Conservation (phyloP, 1,140 invertebrate genomes). For the Araneus ventricosus region DNA sequence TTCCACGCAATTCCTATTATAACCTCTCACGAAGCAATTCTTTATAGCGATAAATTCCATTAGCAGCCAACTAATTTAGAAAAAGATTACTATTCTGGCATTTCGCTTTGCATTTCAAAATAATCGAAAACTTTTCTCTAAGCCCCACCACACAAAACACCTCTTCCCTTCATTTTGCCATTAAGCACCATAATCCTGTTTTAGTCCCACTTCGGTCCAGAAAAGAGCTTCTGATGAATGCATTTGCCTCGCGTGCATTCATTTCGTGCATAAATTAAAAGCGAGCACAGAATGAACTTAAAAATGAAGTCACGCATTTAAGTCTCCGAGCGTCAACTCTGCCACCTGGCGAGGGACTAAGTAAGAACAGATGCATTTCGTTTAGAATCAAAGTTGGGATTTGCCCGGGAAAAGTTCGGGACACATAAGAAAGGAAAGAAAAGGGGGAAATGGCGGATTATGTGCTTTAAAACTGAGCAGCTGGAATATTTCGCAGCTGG, state of each 20-base stretch:
- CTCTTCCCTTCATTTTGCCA: neutral
- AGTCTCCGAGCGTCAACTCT: too few relatives aligned
- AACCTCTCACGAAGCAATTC: too few relatives aligned
- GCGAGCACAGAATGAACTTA: too few relatives aligned
- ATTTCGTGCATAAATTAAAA: constrained; percentile 12
- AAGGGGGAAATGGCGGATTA: too few relatives aligned
- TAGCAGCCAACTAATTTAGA: too few relatives aligned
- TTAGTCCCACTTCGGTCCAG: neutral
- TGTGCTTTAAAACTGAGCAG: too few relatives aligned
- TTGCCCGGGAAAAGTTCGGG: neutral
- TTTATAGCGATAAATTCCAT: too few relatives aligned
- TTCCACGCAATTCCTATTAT: too few relatives aligned
- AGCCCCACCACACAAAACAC: neutral
- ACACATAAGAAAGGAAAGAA: neutral
- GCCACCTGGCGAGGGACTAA: too few relatives aligned
- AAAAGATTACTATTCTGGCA: neutral
- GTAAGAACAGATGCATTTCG: neutral
- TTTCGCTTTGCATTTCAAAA: neutral
- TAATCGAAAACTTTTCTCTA: neutral
- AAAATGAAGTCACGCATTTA: constrained; percentile 14
- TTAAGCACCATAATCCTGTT: neutral
- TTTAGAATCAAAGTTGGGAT: neutral
- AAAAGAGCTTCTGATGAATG: neutral
- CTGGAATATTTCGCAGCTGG: too few relatives aligned
- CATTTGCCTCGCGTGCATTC: neutral